Base-by-base conservation (phyloP, 2,113 vertebrate species). In the Datnioides undecimradiatus region DNA sequence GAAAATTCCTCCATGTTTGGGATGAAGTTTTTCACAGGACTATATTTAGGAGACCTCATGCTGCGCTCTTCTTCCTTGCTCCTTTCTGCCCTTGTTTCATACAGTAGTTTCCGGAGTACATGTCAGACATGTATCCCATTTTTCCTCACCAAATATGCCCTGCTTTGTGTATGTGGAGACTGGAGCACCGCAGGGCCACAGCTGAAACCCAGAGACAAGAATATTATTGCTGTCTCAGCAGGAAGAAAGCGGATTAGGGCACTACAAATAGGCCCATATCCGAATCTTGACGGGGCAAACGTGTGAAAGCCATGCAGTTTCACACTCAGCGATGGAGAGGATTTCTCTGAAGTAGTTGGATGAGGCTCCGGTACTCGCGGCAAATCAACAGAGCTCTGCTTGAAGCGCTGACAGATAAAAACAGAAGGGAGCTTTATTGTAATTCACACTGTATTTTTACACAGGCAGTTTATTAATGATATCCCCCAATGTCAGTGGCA, bases 191-290 rank as follows among this genome's bases (percentile, higher is more conserved):
- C 68, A 45, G 88, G 82, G 74, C 82, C 77, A 79, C 89, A 78
- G 82, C 92, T 91, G 90, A 92, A 91, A 88, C 79, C 57, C 58
- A 48, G 66, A 90, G 91, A 92, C 92, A 88, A 91, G 92, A 85
- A 88, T 86, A 89, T 89, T 90, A 87, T 82, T 88, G 87, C 87
- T 78, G 83, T 73, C 90, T 94, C 91, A 89, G 87, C 91, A 89
- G 88, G 90, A 79, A 86, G 78, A 89, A 92, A 93, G 90, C 80
- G 64, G 90, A 93, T 94, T 93, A 91, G 79, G 87, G 60, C 49
- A 71, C 90, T 81, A 78, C 90, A 93, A 94, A 94, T 87, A 90
- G 85, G 78, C 73, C 76, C 75, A 27, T 70, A n/a, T 85, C 54
- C 21, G 36, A 78, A 83, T 91, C 83, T 90, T 88, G 90, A 91